Conservation (phyloP, 1,140 invertebrate genomes). For the Trinorchestia longiramus region DNA sequence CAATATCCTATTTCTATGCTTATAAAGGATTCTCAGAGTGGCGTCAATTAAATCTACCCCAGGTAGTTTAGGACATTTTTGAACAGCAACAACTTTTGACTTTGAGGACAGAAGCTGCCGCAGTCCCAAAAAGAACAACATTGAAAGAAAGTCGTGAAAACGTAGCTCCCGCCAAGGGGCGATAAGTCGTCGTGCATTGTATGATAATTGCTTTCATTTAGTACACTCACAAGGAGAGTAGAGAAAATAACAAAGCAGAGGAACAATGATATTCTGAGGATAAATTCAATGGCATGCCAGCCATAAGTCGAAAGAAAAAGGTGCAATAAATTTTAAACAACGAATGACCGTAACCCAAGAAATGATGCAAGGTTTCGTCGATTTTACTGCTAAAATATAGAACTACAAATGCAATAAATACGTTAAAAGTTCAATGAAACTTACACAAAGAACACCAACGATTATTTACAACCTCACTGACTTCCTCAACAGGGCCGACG, state of each 20-base stretch:
- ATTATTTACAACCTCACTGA: neutral
- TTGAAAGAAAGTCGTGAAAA: neutral
- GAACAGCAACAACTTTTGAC: neutral
- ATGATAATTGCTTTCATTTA: neutral
- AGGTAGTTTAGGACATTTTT: neutral
- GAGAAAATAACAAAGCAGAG: too few relatives aligned
- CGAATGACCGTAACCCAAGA: neutral
- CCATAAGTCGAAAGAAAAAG: neutral
- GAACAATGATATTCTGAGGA: neutral
- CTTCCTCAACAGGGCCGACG: neutral
- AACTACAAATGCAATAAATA: neutral
- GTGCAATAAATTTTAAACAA: neutral
- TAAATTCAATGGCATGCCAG: neutral
- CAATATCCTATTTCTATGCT: too few relatives aligned
- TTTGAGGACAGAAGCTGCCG: neutral
- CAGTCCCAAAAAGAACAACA: neutral
- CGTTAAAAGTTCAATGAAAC: neutral
- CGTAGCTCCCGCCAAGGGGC: neutral
- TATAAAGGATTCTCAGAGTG: too few relatives aligned
- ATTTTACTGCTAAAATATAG: neutral
- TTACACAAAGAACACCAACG: neutral
- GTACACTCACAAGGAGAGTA: neutral
- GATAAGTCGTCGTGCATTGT: neutral
- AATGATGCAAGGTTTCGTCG: neutral
- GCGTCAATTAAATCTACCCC: too few relatives aligned